Percentiles rank a stretch among this genome's conserved stretches.
phyloP scores from a whole-genome alignment of 2,888 invertebrate genomes.

The Trachelus troglodyta region DNA sequence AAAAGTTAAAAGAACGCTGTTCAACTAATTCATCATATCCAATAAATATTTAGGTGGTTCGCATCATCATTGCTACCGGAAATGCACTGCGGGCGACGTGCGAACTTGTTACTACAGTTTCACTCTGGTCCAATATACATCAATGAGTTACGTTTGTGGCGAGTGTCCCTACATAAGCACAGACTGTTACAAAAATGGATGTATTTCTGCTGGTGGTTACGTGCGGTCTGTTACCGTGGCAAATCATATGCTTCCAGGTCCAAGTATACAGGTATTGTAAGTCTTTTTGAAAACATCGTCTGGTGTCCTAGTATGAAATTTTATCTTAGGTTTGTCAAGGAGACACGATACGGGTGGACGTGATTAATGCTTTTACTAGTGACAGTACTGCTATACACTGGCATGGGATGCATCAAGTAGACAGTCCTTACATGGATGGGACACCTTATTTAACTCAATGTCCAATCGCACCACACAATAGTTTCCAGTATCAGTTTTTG shows the following conservation, averaged over 20 bases:
- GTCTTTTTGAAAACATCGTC: background rate
- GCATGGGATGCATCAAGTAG: conserved; percentile 67
- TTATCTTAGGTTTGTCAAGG: conserved; percentile 65
- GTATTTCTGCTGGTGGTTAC: conserved; percentile 48
- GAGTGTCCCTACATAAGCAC: conserved; percentile 39
- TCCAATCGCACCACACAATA: conserved; percentile 60
- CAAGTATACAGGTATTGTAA: conserved; percentile 43
- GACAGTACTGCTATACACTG: conserved; percentile 68
- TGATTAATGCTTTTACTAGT: conserved; percentile 62
- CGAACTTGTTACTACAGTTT: conserved; percentile 44
- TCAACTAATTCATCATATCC: background rate
- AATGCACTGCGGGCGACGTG: conserved; percentile 35
- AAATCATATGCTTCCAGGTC: conserved; percentile 51
- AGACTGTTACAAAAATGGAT: conserved; percentile 39
- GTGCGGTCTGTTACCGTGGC: conserved; percentile 43
- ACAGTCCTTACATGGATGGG: conserved; percentile 65
- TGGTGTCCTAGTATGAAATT: background rate
- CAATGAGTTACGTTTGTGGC: conserved; percentile 46
- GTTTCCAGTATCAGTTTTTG: conserved; percentile 60
- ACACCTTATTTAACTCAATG: conserved; percentile 66
- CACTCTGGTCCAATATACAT: conserved; percentile 43
- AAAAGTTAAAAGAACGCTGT: too few species aligned
- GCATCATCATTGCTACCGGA: conserved; percentile 43
- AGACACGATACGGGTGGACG: conserved; percentile 65
- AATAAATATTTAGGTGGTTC: conserved; percentile 25